Evolutionary conservation across 2,888 invertebrate species (phyloP).

Genomic region (Himalopsyche tibetana): DNA sequence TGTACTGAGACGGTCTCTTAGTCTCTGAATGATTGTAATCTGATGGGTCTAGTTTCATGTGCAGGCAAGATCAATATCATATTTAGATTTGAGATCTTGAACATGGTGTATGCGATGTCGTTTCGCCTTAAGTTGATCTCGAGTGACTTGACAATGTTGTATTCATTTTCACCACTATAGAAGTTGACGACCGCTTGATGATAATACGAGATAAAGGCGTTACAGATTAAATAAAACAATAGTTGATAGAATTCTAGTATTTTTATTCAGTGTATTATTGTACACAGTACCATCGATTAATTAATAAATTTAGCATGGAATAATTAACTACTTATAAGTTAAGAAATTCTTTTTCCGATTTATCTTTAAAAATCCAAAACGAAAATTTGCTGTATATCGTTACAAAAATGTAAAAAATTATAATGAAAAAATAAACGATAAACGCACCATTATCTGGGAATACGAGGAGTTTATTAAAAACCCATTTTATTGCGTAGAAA

Average conservation of each 20-base stretch:
- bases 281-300: slow-evolving; percentile 65
- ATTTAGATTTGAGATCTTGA: too few relatives aligned
- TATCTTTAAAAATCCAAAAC: neutral
- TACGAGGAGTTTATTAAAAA: neutral
- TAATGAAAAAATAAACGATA: slow-evolving; percentile 9
- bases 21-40: too few relatives aligned
- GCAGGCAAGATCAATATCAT: too few relatives aligned
- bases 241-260: slow-evolving; percentile 59
- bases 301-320: slow-evolving; percentile 62
- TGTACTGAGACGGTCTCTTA: too few relatives aligned
- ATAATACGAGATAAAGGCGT: neutral
- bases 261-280: slow-evolving; percentile 65
- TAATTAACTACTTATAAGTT: slow-evolving; percentile 62
- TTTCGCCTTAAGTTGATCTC: too few relatives aligned
- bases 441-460: neutral
- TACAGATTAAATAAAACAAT: neutral
- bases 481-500: neutral
- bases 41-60: too few relatives aligned
- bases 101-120: too few relatives aligned
- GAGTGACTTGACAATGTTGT: too few relatives aligned
- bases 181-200: too few relatives aligned
- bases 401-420: slow-evolving; percentile 44
- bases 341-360: slow-evolving; percentile 33
- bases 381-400: slow-evolving; percentile 7
- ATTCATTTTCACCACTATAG: too few relatives aligned